phyloP scores from a whole-genome alignment of 2,797 vertebrate species.

The Dryobates pubescens region DNA sequence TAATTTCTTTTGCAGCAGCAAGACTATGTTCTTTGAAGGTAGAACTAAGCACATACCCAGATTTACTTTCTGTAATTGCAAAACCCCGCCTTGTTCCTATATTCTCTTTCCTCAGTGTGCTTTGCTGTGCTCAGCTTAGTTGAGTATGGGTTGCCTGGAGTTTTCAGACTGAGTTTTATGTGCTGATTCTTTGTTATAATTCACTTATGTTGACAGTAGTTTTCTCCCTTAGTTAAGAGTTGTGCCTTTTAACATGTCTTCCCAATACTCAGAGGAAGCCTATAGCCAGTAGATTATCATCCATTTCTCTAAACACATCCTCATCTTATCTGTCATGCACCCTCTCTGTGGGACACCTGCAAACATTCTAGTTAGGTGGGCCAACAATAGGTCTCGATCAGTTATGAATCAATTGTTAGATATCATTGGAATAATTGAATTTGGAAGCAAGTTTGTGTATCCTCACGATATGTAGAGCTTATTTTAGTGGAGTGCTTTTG shows the following conservation, averaged over 20 bases:
- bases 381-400: neutral
- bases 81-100: neutral
- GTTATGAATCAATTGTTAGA: neutral
- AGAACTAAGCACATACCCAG: neutral
- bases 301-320: neutral
- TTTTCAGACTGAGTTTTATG: neutral
- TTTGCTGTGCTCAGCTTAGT: neutral
- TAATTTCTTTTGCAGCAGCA: neutral
- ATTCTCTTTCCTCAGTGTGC: neutral
- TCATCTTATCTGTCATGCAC: neutral
- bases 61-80: neutral
- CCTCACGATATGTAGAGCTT: neutral
- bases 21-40: neutral
- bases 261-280: neutral
- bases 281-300: neutral
- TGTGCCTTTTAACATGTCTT: neutral
- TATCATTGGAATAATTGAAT: neutral
- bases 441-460: neutral
- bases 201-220: neutral
- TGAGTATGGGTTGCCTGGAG: neutral
- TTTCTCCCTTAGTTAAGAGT: neutral
- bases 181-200: rapidly evolving
- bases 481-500: neutral
- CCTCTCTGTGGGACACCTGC: neutral
- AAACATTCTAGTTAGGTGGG: neutral